Evolutionary conservation across 2,888 invertebrate species (phyloP).

Genomic region (Adineta ricciae): DNA sequence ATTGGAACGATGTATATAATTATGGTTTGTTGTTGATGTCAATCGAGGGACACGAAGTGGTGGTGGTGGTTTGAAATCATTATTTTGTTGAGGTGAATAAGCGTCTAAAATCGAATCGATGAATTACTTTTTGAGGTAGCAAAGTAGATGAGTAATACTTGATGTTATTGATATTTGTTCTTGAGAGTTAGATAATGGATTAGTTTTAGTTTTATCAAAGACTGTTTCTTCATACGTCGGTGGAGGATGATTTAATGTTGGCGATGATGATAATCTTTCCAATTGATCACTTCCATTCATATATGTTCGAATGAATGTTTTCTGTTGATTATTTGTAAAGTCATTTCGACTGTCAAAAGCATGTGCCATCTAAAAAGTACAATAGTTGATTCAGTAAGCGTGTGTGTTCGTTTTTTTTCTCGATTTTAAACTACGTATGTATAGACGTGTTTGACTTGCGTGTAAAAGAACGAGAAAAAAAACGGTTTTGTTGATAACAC

Average conservation of each 20-base stretch:
- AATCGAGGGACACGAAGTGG: neutral
- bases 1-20: neutral
- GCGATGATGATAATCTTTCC: neutral
- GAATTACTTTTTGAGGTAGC: no score
- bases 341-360: neutral
- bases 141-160: no score
- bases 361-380: neutral
- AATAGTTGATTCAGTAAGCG: neutral
- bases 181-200: neutral
- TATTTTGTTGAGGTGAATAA: neutral
- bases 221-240: neutral
- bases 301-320: neutral
- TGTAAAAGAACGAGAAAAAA: neutral
- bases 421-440: neutral
- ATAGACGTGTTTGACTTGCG: neutral
- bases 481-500: neutral
- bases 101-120: neutral
- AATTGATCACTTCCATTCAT: neutral
- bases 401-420: neutral
- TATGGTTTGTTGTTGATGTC: neutral
- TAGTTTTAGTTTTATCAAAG: neutral
- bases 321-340: neutral
- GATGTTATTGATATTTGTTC: neutral
- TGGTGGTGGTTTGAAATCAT: neutral
- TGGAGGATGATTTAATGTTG: neutral